Conservation (phyloP, 1,140 invertebrate species). For the Manduca sexta region DNA sequence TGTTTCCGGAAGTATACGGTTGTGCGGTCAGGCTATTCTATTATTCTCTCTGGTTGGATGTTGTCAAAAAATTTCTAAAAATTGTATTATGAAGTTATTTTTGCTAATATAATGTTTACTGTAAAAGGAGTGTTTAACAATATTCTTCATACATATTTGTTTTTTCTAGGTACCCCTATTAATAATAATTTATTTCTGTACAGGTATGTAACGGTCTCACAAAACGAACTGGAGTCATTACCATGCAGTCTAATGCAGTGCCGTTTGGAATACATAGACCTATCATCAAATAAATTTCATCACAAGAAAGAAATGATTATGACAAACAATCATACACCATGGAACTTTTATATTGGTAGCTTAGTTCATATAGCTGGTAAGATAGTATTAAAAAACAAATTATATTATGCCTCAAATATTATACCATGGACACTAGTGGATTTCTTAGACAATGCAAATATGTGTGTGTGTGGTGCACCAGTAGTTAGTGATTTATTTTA, state of each 20-base stretch:
- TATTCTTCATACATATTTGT: too few species aligned
- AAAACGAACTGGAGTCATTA: slow-evolving; percentile 71
- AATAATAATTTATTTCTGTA: slow-evolving; percentile 30
- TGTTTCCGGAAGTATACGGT: too few species aligned
- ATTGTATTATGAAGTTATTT: too few species aligned
- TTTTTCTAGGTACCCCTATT: too few species aligned
- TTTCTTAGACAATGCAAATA: slow-evolving; percentile 76
- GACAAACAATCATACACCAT: slow-evolving; percentile 40
- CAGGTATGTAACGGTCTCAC: slow-evolving; percentile 68
- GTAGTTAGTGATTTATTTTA: slow-evolving; percentile 72
- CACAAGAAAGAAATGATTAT: slow-evolving; percentile 36
- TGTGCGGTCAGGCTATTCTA: too few species aligned
- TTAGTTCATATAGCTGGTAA: slow-evolving; percentile 46
- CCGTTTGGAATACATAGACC: slow-evolving; percentile 70
- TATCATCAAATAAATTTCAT: slow-evolving; percentile 73
- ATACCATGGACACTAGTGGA: slow-evolving; percentile 76
- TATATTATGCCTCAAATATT: slow-evolving; percentile 73
- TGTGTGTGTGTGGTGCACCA: slow-evolving; percentile 76
- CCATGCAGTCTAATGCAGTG: slow-evolving; percentile 74
- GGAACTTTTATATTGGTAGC: slow-evolving; percentile 60
- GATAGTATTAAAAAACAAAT: slow-evolving; percentile 54
- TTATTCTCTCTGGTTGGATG: too few species aligned
- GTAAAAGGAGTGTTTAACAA: too few species aligned
- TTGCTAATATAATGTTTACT: too few species aligned
- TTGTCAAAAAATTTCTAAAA: too few species aligned